Evolutionary conservation across 2,113 vertebrate genomes (phyloP), one percentile per base, ranked within the genome.

Genomic region (Numida meleagris): DNA sequence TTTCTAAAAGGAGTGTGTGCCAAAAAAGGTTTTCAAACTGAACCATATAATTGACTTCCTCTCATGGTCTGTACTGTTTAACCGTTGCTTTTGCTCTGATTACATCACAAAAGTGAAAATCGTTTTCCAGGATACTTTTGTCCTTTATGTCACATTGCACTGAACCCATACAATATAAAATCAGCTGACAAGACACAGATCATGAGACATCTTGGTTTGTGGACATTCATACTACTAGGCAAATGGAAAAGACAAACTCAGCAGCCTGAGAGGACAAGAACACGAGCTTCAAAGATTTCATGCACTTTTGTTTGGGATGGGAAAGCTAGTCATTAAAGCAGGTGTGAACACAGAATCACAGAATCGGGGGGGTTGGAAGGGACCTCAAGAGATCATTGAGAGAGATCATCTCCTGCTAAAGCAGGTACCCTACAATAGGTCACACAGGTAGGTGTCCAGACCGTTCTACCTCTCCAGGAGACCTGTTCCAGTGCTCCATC

Each of bases 41-140:
- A 87, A 67, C 29, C 9, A 4, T 59, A 46, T 46, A 89, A 81
- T 27, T 72, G 51, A 51, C 2, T 3, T 65, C 24, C 45, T 88
- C 50, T 59, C 58, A 67, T 5, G 0, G 4, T 45, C 23, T 51
- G 29, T 21, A n/a, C 25, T n/a, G 34, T 38, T 58, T 79, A 92
- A 76, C 58, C 71, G 82, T 53, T 71, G 66, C 81, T 38, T 87
- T 53, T 4, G 10, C 34, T 79, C 53, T n/a, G 46, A 50, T 86
- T 80, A 83, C 33, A 77, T 71, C 79, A 80, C 36, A 71, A 88
- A 91, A 88, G 18, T 65, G 34, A 89, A 94, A 91, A 59, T 27
- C 88, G 50, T 81, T 72, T 94, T 76, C 53, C 55, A 71, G 62
- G 29, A 81, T 15, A 86, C 73, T 63, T 86, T 71, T 34, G 55